phyloP scores from a whole-genome alignment of 2,113 vertebrate genomes.

The Gasterosteus nipponicus region DNA sequence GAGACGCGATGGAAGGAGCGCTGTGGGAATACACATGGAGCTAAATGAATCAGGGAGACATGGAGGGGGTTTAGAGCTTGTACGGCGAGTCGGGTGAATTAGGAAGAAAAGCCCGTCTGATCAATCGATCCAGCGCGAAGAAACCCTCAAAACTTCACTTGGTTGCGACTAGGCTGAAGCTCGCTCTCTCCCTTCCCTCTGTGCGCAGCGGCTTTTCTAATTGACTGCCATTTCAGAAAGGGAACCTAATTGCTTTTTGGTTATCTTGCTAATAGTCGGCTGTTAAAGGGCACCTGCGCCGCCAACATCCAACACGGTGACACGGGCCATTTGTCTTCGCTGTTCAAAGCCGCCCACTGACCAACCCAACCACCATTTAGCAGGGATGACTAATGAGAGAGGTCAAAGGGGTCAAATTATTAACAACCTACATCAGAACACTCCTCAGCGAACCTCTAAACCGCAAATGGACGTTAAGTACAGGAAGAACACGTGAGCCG shows the following conservation, averaged over 20 bases:
- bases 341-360: conserved; percentile 17
- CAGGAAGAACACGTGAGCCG: background rate
- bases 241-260: conserved; percentile 77
- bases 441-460: conserved; percentile 1
- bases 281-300: conserved; percentile 61
- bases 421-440: conserved; percentile 48
- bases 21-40: background rate
- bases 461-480: background rate
- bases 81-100: background rate
- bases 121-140: no score
- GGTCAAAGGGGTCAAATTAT: conserved; percentile 66
- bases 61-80: background rate
- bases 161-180: no score
- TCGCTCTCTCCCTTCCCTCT: background rate
- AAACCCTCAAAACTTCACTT: no score
- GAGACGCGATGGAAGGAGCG: background rate
- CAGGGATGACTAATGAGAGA: conserved; percentile 62
- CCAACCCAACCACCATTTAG: conserved; percentile 50
- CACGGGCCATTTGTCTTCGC: conserved; percentile 55
- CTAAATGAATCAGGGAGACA: background rate
- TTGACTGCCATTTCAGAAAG: conserved; percentile 77
- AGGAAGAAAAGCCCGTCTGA: no score
- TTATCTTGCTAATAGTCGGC: conserved; percentile 73
- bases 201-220: conserved; percentile 52
- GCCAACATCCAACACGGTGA: conserved; percentile 52